A percentile compares a stretch with the other conserved stretches of the same genome.
Conservation (phyloP, 35 echinoderm and acorn worm genomes). For the Amphiura filiformis region DNA sequence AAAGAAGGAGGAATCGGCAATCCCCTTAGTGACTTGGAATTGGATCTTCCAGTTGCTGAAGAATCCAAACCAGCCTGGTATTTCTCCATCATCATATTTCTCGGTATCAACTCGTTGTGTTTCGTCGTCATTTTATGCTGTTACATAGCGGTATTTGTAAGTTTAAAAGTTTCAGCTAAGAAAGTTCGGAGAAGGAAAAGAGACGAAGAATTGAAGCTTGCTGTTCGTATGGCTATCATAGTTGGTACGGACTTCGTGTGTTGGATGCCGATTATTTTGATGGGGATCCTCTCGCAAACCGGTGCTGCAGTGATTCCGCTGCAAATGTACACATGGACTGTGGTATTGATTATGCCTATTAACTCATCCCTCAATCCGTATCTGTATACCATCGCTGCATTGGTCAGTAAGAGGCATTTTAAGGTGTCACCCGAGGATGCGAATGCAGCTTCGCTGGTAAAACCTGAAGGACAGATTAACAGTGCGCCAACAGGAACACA, state of each 20-base stretch:
- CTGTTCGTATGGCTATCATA: constrained; percentile 62
- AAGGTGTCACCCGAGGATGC: too few relatives aligned
- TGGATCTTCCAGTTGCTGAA: constrained; percentile 23
- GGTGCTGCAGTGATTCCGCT: constrained; percentile 29
- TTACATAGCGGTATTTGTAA: too few relatives aligned
- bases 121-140: too few relatives aligned
- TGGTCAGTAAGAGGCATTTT: too few relatives aligned
- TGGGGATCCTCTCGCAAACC: constrained; percentile 53
- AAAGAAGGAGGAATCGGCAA: neutral
- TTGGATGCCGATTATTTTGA: constrained; percentile 76
- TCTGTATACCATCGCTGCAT: constrained; percentile 72
- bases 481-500: too few relatives aligned
- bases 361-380: constrained; percentile 80
- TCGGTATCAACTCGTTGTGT: too few relatives aligned
- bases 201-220: constrained; percentile 65
- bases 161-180: too few relatives aligned
- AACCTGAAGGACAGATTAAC: too few relatives aligned
- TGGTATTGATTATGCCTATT: constrained; percentile 66
- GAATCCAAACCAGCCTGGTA: neutral
- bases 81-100: too few relatives aligned
- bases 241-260: constrained; percentile 80
- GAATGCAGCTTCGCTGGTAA: too few relatives aligned
- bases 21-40: neutral
- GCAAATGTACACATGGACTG: constrained; percentile 68
- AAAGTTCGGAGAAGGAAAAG: neutral